Conservation (phyloP, 1,140 invertebrate species). For the Sipha flava region DNA sequence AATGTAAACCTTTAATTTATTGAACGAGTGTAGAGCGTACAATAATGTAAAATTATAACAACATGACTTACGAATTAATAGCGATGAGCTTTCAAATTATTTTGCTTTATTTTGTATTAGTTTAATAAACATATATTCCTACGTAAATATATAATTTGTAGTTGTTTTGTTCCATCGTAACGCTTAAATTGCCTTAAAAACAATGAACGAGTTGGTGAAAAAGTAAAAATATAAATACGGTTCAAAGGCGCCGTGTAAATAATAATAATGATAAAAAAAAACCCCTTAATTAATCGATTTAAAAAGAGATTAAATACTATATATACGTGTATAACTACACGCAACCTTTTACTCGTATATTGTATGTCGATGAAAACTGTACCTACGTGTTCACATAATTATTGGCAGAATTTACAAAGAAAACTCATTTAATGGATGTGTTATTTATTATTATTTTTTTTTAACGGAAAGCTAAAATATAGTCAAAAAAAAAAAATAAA, state of each 20-base stretch:
- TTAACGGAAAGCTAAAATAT: too few relatives aligned
- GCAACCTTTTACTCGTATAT: not conserved
- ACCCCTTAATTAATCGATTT: not conserved
- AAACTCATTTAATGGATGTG: not conserved
- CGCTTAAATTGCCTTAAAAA: not conserved
- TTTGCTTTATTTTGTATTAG: not conserved
- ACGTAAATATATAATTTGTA: not conserved
- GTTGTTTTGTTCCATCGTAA: not conserved
- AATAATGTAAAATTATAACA: not conserved
- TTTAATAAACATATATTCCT: not conserved
- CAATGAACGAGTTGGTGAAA: not conserved
- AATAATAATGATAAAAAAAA: not conserved
- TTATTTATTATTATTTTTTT: too few relatives aligned
- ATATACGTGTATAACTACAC: not conserved
- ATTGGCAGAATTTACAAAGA: not conserved
- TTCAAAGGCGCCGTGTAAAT: not conserved
- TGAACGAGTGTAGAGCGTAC: not conserved
- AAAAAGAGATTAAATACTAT: not conserved
- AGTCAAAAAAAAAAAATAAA: too few relatives aligned
- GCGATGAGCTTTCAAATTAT: not conserved
- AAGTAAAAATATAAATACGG: not conserved
- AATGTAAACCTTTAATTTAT: not conserved
- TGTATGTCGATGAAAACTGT: too few relatives aligned
- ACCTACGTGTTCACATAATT: not conserved
- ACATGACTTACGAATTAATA: not conserved